These are phyloP conservation scores for Leptura quadrifasciata DNA, from an alignment of 2,888 invertebrate genomes.

Conservation along the genomic window DNA sequence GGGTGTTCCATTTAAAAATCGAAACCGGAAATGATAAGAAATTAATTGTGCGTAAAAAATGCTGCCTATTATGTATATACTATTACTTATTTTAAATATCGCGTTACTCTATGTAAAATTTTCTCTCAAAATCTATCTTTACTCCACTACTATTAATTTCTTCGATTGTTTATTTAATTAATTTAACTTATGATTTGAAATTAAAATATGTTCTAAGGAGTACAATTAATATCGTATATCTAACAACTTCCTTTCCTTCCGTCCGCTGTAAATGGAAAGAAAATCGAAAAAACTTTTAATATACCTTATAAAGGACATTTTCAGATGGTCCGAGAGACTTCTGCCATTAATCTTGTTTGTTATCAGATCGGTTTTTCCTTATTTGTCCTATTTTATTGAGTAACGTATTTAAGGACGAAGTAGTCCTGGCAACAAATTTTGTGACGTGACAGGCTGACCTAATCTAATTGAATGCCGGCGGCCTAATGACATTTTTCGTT, in stretches of 20 bases:
- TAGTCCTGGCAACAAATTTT: conserved; percentile 66
- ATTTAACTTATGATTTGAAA: neutral
- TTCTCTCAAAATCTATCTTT: too few species aligned
- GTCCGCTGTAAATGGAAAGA: conserved; percentile 5
- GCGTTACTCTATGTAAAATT: too few species aligned
- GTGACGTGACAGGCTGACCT: conserved; percentile 65
- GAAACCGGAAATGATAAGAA: too few species aligned
- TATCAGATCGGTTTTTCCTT: conserved; percentile 60
- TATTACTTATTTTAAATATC: too few species aligned
- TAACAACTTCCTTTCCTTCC: neutral
- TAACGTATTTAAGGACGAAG: conserved; percentile 44
- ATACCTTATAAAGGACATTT: conserved; percentile 48
- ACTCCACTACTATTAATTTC: too few species aligned
- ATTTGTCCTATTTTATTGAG: conserved; percentile 51
- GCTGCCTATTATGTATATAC: too few species aligned
- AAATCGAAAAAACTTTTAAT: conserved; percentile 47
- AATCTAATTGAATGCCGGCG: conserved; percentile 71
- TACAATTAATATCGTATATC: neutral
- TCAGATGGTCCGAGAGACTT: conserved; percentile 43
- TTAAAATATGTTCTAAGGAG: neutral
- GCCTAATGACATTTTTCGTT: conserved; percentile 72
- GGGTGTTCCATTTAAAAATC: too few species aligned
- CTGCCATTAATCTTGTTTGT: conserved; percentile 61
- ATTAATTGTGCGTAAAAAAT: too few species aligned
- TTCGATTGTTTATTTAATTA: too few species aligned